These are phyloP conservation scores for Sinonovacula constricta DNA, from an alignment of 1,140 invertebrate genomes.

Conservation along the genomic window DNA sequence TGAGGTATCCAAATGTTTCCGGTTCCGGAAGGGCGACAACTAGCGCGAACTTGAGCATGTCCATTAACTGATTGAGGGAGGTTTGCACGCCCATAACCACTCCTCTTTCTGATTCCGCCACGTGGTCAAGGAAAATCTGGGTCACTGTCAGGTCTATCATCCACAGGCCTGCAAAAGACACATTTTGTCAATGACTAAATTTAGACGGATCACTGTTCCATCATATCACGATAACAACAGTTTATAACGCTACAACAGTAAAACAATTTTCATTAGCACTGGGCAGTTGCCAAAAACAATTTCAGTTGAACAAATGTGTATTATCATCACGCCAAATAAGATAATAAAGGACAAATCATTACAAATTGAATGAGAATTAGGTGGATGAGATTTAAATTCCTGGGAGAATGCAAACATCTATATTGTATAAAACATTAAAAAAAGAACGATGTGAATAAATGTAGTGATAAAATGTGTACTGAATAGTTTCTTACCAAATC, in stretches of 20 bases:
- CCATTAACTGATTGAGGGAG: constrained; percentile 80
- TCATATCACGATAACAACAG: not conserved
- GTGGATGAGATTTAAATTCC: too few species aligned
- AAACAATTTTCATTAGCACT: not conserved
- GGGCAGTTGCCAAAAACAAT: not conserved
- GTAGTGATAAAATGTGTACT: too few species aligned
- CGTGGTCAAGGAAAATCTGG: constrained; percentile 82
- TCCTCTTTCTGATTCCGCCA: constrained; percentile 80
- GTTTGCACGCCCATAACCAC: constrained; percentile 82
- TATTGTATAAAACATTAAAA: too few species aligned
- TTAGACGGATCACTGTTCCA: not conserved
- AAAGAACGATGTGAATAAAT: too few species aligned
- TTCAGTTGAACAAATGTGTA: not conserved
- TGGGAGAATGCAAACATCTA: too few species aligned
- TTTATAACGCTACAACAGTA: not conserved
- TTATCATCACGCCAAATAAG: not conserved
- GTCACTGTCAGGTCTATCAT: constrained; percentile 82
- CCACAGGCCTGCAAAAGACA: constrained; percentile 79
- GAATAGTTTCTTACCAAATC: too few species aligned
- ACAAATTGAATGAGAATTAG: too few species aligned
- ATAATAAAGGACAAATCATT: too few species aligned
- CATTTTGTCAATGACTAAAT: not conserved
- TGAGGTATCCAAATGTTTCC: constrained; percentile 55
- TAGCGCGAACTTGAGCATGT: constrained; percentile 79
- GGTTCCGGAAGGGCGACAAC: constrained; percentile 59